A percentile compares a stretch with the other conserved stretches of the same genome.
Evolutionary conservation across 2,888 invertebrate species (phyloP).

Genomic region (Hirtodrosophila cameraria): DNA sequence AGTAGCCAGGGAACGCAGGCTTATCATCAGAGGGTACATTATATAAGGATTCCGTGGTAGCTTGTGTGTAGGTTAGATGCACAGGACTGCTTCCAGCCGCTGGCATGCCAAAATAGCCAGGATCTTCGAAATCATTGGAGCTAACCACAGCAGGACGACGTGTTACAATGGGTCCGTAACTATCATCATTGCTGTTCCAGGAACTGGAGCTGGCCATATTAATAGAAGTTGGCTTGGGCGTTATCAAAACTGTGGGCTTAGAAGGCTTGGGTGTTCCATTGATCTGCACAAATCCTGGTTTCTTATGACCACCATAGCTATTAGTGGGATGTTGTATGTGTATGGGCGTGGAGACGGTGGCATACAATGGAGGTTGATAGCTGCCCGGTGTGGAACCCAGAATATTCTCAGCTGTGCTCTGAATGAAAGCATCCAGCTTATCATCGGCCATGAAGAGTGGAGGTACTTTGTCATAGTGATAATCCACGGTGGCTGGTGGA

Average conservation of each 20-base stretch:
- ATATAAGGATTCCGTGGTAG: conserved; percentile 69
- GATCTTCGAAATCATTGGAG: conserved; percentile 83
- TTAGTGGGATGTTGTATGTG: conserved; percentile 74
- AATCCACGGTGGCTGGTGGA: conserved; percentile 83
- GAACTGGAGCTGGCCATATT: conserved; percentile 73
- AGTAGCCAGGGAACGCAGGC: conserved; percentile 83
- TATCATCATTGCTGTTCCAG: conserved; percentile 56
- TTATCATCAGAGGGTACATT: conserved; percentile 81
- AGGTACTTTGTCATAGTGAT: conserved; percentile 74
- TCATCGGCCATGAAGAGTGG: conserved; percentile 78
- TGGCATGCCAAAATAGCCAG: conserved; percentile 82
- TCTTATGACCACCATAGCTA: conserved; percentile 62
- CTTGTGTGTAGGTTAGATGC: conserved; percentile 64
- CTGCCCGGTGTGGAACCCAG: conserved; percentile 58
- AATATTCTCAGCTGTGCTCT: conserved; percentile 75
- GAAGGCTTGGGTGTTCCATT: conserved; percentile 86
- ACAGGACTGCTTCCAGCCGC: conserved; percentile 54
- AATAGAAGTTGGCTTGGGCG: conserved; percentile 87
- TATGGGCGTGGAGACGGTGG: conserved; percentile 80
- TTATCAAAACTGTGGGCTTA: conserved; percentile 85
- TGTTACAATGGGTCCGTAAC: conserved; percentile 80
- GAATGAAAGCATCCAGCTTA: conserved; percentile 80
- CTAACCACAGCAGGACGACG: conserved; percentile 72
- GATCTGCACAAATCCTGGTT: conserved; percentile 82
- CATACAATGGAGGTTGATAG: conserved; percentile 71